Base-by-base conservation (phyloP, 2,888 invertebrate species). In the Caenorhabditis zanzibari region DNA sequence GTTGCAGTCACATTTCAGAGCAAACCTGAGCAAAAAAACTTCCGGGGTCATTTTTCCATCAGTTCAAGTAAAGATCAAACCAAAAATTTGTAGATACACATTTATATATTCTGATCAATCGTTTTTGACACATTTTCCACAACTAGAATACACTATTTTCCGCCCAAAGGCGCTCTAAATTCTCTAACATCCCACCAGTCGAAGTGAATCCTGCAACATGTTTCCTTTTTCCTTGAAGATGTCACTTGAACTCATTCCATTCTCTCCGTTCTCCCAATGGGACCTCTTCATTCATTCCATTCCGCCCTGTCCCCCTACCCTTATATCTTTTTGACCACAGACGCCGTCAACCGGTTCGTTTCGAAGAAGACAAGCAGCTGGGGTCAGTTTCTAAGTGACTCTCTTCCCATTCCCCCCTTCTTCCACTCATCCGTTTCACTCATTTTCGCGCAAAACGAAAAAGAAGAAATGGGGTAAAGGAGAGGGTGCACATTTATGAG, bases 301-400 rank as follows among this genome's bases (percentile, higher is more conserved):
- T 72, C 59, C 41, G 38, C 3, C 35, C 35, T 47, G 24, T 35
- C 26, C 41, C 22, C 19, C 6, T n/a, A n/a, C n/a, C n/a, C 41
- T 2, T 41, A 6, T 38, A 14, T 41, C 38, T 28, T 41, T 59
- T 59, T 38, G 59, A 59, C 59, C 32, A 32, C 59, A 59, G 5
- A 10, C 59, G 32, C 56, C n/a, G 56, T 58, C 56, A 58, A 38
- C 38, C 32, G 41, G 38, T 22, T n/a, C n/a, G n/a, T n/a, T 73
- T 38, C n/a, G 12, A 38, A 38, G 38, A 6, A 2, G 38, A 12
- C 2, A 64, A 28, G 41, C 64, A 66, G 64, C 47, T 64, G 64
- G n/a, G 74, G 74, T 47, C 52, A 52, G 56, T 63, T 54, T 64
- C 52, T 35, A 75, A 64, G 72, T 72, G 61, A 72, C 61, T 61